These are phyloP conservation scores for Casuarius casuarius DNA, from an alignment of 2,113 vertebrate species.

Conservation along the genomic window DNA sequence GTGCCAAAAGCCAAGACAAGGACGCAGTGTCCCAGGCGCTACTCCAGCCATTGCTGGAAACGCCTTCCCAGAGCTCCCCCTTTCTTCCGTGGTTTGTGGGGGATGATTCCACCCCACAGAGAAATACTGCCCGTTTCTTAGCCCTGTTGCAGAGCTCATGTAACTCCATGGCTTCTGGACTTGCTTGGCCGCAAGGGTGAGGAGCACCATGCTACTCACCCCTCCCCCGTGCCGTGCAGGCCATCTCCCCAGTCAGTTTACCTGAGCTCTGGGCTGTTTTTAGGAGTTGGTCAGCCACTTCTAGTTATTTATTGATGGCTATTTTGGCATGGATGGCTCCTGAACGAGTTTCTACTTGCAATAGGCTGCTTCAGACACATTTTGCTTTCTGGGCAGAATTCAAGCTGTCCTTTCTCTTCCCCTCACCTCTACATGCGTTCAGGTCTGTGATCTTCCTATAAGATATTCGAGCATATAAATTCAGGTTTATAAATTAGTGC, in stretches of 20 bases:
- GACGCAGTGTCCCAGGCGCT: accelerated
- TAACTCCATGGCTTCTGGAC: background rate
- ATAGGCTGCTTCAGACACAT: background rate
- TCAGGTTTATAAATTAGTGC: background rate
- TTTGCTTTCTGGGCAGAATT: background rate
- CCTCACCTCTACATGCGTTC: background rate
- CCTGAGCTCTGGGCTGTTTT: background rate
- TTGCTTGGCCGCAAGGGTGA: background rate
- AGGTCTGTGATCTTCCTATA: background rate
- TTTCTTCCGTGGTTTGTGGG: background rate
- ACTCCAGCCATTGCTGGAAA: background rate
- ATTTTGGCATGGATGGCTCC: background rate
- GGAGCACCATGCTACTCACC: too few relatives aligned
- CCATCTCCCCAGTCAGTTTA: background rate
- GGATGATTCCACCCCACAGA: background rate
- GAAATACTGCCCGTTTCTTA: background rate
- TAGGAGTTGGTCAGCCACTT: background rate
- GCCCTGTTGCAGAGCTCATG: too few relatives aligned
- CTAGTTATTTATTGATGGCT: background rate
- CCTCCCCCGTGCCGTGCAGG: too few relatives aligned
- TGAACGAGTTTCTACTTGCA: background rate
- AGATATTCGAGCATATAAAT: background rate
- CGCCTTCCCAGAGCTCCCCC: too few relatives aligned
- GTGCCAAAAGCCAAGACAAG: background rate
- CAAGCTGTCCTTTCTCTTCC: background rate